Percentiles rank a stretch among this genome's conserved stretches.
Conservation (phyloP, 2,888 invertebrate genomes). For the Leptinotarsa haldemani region DNA sequence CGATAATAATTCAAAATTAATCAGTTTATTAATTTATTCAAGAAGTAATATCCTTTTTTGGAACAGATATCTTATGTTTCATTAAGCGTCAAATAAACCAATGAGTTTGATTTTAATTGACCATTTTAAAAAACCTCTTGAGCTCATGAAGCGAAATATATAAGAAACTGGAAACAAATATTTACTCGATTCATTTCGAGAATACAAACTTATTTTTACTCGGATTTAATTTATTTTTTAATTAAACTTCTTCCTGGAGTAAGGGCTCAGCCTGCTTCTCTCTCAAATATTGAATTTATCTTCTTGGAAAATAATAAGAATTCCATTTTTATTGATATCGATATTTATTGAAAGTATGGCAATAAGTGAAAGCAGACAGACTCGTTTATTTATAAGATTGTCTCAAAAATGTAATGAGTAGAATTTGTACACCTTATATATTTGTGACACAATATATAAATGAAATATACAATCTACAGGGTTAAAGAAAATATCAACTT, state of each 20-base stretch:
- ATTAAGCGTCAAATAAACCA: too few species aligned
- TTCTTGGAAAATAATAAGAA: neutral
- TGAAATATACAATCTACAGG: too few species aligned
- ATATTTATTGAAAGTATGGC: neutral
- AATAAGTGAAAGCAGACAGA: neutral
- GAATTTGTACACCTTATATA: too few species aligned
- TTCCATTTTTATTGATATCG: conserved; percentile 7
- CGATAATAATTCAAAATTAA: too few species aligned
- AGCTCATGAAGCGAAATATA: neutral
- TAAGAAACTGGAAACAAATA: conserved; percentile 9
- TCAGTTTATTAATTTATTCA: too few species aligned
- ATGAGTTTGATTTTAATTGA: neutral
- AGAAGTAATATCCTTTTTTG: too few species aligned
- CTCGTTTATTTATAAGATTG: too few species aligned
- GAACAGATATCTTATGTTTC: too few species aligned
- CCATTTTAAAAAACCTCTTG: neutral
- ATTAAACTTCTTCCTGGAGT: neutral
- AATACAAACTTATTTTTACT: neutral
- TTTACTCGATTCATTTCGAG: conserved; percentile 4
- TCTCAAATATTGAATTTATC: conserved; percentile 2
- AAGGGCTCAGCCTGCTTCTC: neutral
- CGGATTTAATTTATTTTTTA: conserved; percentile 13
- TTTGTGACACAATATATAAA: too few species aligned
- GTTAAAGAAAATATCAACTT: too few species aligned
- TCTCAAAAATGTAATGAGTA: too few species aligned